Evolutionary conservation across 2,888 invertebrate genomes (phyloP).

Genomic region (Vandiemenella viatica): DNA sequence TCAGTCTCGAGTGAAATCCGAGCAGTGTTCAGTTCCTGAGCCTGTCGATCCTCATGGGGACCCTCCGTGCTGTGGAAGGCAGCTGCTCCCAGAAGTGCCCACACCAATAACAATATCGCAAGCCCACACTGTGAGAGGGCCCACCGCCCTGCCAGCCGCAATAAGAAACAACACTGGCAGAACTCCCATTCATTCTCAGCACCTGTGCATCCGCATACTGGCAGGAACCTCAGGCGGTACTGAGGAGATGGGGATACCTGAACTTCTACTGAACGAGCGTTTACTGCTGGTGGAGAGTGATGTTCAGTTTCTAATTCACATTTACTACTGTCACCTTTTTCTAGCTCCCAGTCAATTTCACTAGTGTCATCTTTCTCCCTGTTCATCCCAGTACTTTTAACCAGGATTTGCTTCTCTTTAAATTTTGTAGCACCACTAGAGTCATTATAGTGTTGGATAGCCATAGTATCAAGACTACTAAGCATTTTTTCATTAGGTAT

Average conservation of each 20-base stretch:
- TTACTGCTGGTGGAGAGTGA: neutral
- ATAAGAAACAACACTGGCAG: constrained; percentile 2
- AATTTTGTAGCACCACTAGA: too few species aligned
- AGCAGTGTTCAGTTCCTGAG: constrained; percentile 36
- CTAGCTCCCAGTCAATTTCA: neutral
- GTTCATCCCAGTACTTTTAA: neutral
- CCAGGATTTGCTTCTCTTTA: neutral
- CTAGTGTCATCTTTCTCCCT: neutral
- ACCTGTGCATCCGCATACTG: constrained; percentile 22
- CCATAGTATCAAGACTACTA: too few species aligned
- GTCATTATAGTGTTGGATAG: too few species aligned
- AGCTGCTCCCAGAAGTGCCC: constrained; percentile 47
- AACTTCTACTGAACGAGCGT: constrained; percentile 21
- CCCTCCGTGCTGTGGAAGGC: constrained; percentile 51
- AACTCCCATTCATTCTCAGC: constrained; percentile 2
- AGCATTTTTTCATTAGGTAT: too few species aligned
- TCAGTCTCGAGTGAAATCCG: constrained; percentile 43
- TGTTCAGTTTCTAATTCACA: neutral
- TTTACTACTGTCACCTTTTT: neutral
- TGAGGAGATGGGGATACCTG: constrained; percentile 34
- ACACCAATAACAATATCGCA: constrained; percentile 38
- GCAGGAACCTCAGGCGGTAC: constrained; percentile 41
- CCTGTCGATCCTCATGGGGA: constrained; percentile 44
- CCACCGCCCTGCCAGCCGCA: constrained; percentile 26
- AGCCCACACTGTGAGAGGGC: constrained; percentile 43